A percentile compares a stretch with the other conserved stretches of the same genome.
Conservation (phyloP, 2,888 invertebrate genomes). For the Selenia dentaria region DNA sequence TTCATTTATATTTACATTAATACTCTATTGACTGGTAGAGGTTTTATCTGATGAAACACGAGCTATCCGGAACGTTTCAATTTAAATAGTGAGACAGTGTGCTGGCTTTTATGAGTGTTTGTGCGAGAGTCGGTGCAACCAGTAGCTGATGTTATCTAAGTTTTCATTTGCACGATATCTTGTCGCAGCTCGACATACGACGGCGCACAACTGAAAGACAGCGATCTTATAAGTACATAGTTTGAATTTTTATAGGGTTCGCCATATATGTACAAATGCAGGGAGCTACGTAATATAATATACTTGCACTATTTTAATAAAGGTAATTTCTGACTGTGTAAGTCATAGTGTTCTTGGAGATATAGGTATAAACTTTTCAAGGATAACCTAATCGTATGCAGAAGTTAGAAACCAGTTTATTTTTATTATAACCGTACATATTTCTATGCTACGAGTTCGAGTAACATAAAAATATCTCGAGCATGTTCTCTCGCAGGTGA, state of each 20-base stretch:
- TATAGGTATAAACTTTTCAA: no score
- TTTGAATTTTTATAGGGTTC: no score
- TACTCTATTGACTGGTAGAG: background rate
- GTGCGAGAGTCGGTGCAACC: slow-evolving; percentile 30
- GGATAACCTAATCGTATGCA: slow-evolving; percentile 17
- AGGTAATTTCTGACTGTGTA: no score
- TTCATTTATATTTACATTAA: background rate
- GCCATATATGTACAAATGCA: no score
- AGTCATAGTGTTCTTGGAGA: no score
- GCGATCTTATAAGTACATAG: no score
- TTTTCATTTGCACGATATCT: slow-evolving; percentile 46
- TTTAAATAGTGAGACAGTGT: background rate
- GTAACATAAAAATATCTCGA: slow-evolving; percentile 20
- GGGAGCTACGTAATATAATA: no score
- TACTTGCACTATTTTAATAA: no score
- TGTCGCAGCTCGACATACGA: slow-evolving; percentile 24
- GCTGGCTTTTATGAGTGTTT: slow-evolving; percentile 11
- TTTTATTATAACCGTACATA: slow-evolving; percentile 14
- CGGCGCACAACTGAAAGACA: no score
- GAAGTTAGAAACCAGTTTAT: slow-evolving; percentile 12
- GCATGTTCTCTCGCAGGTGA: slow-evolving; percentile 10
- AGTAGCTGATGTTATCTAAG: slow-evolving; percentile 45
- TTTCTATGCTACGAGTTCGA: slow-evolving; percentile 5
- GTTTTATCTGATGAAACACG: background rate
- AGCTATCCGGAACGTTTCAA: background rate